Conservation (phyloP, 2,113 vertebrate species). For the Rynchops niger region DNA sequence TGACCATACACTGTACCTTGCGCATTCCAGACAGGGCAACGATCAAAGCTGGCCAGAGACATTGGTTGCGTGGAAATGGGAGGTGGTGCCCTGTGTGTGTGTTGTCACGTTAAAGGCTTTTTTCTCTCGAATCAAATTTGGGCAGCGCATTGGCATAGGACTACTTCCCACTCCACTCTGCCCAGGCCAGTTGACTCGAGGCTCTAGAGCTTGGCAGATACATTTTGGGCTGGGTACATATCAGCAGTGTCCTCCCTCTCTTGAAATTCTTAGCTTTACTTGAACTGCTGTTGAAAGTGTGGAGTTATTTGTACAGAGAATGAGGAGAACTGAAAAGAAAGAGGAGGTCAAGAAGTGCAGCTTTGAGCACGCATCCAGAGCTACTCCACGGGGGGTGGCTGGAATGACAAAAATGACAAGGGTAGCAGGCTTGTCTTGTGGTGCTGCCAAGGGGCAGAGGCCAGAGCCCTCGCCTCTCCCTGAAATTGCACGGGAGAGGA, state of each 20-base stretch:
- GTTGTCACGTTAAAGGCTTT: neutral
- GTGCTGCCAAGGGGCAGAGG: neutral
- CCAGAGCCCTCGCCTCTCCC: neutral
- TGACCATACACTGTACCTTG: neutral
- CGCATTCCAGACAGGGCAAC: neutral
- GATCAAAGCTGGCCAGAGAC: neutral
- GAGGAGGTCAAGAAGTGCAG: neutral
- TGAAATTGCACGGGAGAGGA: neutral
- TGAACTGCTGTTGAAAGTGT: neutral
- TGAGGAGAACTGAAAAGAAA: neutral
- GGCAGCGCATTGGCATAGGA: neutral
- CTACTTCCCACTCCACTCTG: neutral
- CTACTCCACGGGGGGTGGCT: neutral
- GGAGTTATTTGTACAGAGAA: neutral
- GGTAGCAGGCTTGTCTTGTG: neutral
- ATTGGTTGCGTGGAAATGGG: neutral
- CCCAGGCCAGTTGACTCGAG: neutral
- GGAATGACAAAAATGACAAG: conserved; percentile 34
- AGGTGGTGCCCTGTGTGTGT: neutral
- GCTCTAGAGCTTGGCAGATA: neutral
- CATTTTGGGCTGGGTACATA: neutral
- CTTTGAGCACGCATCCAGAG: neutral
- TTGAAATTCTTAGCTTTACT: conserved; percentile 38
- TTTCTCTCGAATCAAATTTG: neutral
- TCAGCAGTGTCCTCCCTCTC: neutral